Evolutionary conservation across 1,140 invertebrate species (phyloP), one percentile per base, ranked within the genome.

Genomic region (Laodelphax striatellus): DNA sequence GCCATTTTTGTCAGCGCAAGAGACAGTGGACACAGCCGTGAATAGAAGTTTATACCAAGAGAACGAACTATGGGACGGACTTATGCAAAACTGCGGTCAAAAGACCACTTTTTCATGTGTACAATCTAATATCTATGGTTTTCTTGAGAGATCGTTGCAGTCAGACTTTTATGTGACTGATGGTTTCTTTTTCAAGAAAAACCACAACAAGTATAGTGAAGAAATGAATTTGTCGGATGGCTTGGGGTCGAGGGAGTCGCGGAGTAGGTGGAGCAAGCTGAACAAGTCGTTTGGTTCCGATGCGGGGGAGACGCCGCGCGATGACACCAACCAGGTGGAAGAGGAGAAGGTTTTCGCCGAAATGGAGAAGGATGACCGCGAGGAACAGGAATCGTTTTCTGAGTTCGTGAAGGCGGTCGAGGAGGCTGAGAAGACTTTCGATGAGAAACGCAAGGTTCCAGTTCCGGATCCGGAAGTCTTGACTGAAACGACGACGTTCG

Each of bases 61-160:
- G 6, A 60, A 72, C 74, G 22, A 82, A 77, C 59, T 88, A 22
- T 88, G 86, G 86, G 80, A 80, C 58, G 80, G 80, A 16, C 75
- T 89, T 21, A 75, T 88, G 41, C 81, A 79, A 53, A 81, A 88
- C 64, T 90, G 87, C 64, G 78, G 78, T 19, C 72, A 75, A 19
- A 75, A 77, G 59, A 80, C 84, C 19, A 79, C 81, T 43, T 78
- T 87, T 65, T 80, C 79, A 43, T 90, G 87, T 66, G 83, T 90
- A 24, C 84, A 87, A 66, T 87, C 84, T 63, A 87, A 85, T 65
- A 81, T 88, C 5, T 85, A 84, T 65, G 73, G 76, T 10, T 88
- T 84, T 67, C 68, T 90, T 46, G 81, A 87, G 58, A 74, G 77
- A 13, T 80, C 77, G 19, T 74, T 90, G 28, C 77, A 80, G 44